Base-by-base conservation (phyloP, 2,113 vertebrate genomes). In the Chaenogobius annularis region DNA sequence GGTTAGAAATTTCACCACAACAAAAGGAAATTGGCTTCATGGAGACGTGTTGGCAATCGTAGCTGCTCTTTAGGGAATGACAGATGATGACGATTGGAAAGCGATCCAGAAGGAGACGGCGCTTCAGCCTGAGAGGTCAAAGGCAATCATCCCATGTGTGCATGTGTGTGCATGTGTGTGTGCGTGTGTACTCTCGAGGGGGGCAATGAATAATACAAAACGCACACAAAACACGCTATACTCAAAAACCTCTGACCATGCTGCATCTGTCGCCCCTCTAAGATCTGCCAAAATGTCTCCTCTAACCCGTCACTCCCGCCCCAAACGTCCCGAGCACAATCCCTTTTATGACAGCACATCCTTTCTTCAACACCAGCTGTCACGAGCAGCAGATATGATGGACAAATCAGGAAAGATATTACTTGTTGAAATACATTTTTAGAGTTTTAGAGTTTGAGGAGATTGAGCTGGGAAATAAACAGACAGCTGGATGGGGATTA, bases 81-180 rank as follows among this genome's bases (percentile, higher is more conserved):
- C 88, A 76, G 89, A 92, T 88, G 83, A 90, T 86, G 88, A 92
- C 88, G 87, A 90, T 91, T 90, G 85, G 73, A 75, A 84, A 85
- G 88, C 87, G 86, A 91, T 92, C 90, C 83, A 82, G 72, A 72
- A 78, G 79, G 84, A 58, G 84, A 86, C 83, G 83, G 87, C 59
- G 55, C 81, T 84, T 88, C 85, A 88, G 79, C 68, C 81, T n/a
- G 80, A n/a, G 86, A 83, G 91, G 91, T 91, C 89, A 90, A 78
- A 90, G 87, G 83, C 91, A 90, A 90, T 92, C 90, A 89, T 87
- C 48, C 83, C 26, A 31, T 31, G 26, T 31, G 26, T 31, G 26
- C 4, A 4, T 31, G 26, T 73, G 54, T 69, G 81, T 72, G 81
- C 68, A 82, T 67, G 81, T 66, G 40, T 31, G 26, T 73, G 54